phyloP scores from a whole-genome alignment of 2,113 vertebrate genomes.

The Rhabdomys dilectus region DNA sequence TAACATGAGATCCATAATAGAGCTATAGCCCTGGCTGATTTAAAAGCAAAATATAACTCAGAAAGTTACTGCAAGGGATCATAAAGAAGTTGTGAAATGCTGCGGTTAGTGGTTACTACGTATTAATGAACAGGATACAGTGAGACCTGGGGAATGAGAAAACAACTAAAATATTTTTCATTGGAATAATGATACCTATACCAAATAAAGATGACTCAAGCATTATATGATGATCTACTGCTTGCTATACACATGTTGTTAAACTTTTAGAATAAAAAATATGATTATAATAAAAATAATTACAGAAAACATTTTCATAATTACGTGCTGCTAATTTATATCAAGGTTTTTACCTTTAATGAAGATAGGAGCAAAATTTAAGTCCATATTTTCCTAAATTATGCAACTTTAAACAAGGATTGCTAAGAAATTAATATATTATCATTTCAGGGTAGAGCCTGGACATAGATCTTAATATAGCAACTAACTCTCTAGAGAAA shows the following conservation, averaged over 20 bases:
- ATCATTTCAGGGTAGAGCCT: not conserved
- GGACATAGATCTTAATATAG: not conserved
- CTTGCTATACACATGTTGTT: not conserved
- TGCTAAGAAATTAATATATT: not conserved
- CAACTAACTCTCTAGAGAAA: not conserved
- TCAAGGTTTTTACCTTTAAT: not conserved
- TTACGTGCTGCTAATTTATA: not conserved
- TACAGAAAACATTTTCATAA: not conserved
- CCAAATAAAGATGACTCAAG: slow-evolving; percentile 14
- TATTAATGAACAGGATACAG: not conserved
- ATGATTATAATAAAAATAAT: not conserved
- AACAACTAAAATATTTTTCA: slow-evolving; percentile 39
- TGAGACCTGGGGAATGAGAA: not conserved
- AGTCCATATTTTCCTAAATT: not conserved
- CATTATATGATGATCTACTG: not conserved
- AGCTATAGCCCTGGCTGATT: not conserved
- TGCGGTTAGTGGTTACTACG: not conserved
- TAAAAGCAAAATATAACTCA: slow-evolving; percentile 20
- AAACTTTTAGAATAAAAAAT: not conserved
- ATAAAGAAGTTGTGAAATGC: not conserved
- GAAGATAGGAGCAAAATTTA: not conserved
- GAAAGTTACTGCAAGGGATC: not conserved
- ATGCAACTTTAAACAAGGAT: not conserved
- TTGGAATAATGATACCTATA: not conserved
- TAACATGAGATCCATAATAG: not conserved